phyloP scores from a whole-genome alignment of 2,113 vertebrate genomes.

The Malaclemys terrapin region DNA sequence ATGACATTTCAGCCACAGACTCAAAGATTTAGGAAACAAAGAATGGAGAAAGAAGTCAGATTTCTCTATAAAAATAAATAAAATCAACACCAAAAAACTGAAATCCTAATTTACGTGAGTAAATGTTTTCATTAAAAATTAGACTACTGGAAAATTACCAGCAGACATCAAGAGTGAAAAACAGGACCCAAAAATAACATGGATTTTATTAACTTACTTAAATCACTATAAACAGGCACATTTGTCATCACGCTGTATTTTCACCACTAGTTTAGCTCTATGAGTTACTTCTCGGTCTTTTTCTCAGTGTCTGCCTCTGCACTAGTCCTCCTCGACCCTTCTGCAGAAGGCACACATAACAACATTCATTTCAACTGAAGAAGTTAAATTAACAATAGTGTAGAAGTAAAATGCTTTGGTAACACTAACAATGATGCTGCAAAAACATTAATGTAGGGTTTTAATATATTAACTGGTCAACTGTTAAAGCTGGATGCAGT shows the following conservation, averaged over 20 bases:
- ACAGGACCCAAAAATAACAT: slow-evolving; percentile 47
- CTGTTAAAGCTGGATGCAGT: background rate
- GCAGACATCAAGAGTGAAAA: slow-evolving; percentile 68
- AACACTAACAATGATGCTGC: background rate
- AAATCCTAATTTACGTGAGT: slow-evolving; percentile 74
- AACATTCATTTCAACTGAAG: background rate
- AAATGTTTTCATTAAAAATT: slow-evolving; percentile 79
- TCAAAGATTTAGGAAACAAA: slow-evolving; percentile 72
- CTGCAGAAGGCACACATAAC: slow-evolving; percentile 8
- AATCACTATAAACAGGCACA: slow-evolving; percentile 43
- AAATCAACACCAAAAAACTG: slow-evolving; percentile 67
- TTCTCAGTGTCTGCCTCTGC: background rate
- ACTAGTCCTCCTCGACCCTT: background rate
- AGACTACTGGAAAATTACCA: slow-evolving; percentile 75
- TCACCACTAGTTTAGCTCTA: background rate
- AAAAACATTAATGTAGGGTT: background rate
- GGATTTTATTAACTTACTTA: slow-evolving; percentile 69
- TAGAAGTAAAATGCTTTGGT: slow-evolving; percentile 11
- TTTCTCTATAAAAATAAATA: slow-evolving; percentile 72
- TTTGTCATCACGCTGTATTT: background rate
- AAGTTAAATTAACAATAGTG: slow-evolving; percentile 16
- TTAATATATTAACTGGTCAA: background rate
- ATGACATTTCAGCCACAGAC: slow-evolving; percentile 67
- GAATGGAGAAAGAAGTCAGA: slow-evolving; percentile 56
- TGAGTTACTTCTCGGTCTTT: background rate